Evolutionary conservation across 2,888 invertebrate genomes (phyloP), one percentile per base, ranked within the genome.

Genomic region (Pantelozetes paolii): DNA sequence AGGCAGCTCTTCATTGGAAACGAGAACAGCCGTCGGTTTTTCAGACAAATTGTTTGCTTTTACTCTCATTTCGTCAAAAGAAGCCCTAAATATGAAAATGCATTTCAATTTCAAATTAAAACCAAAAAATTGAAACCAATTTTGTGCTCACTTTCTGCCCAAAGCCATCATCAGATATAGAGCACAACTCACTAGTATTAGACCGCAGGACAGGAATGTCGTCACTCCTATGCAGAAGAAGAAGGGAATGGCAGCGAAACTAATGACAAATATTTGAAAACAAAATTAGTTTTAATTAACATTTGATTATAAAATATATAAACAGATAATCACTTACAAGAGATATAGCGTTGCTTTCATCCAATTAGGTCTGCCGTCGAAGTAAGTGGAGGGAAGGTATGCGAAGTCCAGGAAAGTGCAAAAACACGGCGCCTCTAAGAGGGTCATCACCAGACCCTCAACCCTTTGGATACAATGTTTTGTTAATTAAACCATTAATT

Each of bases 361-460:
- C 91, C 92, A 95, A 81, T 91, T 88, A 0, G 95, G 94, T 78
- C 91, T 87, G 73, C 86, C 85, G 80, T 96, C 94, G 72, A 92
- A 88, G 84, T 88, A 89, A 73, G 80, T 89, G 75, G 92, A 91
- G 73, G 95, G 85, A 76, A 87, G 87, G 84, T 93, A 91, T 74
- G 97, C 94, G 85, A 92, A 92, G 81, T 96, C 97, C 78, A 98
- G 88, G 84, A 95, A 98, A 84, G 94, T 87, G 84, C 96, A 98
- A 84, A 96, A 97, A 83, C 93, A 97, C 0, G 98, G 98, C 54
- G 97, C 96, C 84, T 98, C 98, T 80, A 96, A 87, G 62, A 90
- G 88, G 79, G 95, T 86, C 76, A 93, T 88, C 76, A 92, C 81
- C 84, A 97, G 94, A 54, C 95, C 97, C 76, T 91, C 89, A n/a